Evolutionary conservation across 2,113 vertebrate species (phyloP).

Genomic region (Bos javanicus): DNA sequence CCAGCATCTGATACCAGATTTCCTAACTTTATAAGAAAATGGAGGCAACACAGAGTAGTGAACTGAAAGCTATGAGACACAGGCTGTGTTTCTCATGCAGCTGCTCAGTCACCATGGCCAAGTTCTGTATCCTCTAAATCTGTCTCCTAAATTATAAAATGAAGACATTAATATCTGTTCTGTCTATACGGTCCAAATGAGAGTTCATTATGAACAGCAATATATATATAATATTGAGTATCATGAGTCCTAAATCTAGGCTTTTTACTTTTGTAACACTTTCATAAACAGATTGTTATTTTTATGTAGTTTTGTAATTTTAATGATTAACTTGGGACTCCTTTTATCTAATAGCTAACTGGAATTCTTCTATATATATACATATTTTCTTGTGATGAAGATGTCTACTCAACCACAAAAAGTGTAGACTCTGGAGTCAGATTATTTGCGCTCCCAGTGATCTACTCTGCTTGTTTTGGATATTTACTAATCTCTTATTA

Average conservation of each 20-base stretch:
- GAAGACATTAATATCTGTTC: neutral
- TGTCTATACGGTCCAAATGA: neutral
- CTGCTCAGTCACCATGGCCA: neutral
- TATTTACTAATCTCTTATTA: neutral
- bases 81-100: neutral
- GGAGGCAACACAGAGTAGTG: neutral
- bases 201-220: neutral
- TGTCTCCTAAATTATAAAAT: conserved; percentile 12
- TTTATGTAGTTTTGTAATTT: conserved; percentile 1
- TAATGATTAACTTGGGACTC: conserved; percentile 7
- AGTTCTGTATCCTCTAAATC: neutral
- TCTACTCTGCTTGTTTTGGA: neutral
- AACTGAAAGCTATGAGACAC: neutral
- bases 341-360: neutral
- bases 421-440: neutral
- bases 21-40: neutral
- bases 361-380: neutral
- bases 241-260: conserved; percentile 14
- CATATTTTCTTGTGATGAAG: neutral
- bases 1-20: neutral
- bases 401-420: neutral
- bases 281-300: neutral
- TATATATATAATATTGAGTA: neutral
- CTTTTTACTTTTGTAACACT: neutral
- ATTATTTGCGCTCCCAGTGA: conserved; percentile 3